Percentiles rank a stretch among this genome's conserved stretches.
These are phyloP conservation scores for Oryzaephilus surinamensis DNA, from an alignment of 1,140 invertebrate species.

Conservation along the genomic window DNA sequence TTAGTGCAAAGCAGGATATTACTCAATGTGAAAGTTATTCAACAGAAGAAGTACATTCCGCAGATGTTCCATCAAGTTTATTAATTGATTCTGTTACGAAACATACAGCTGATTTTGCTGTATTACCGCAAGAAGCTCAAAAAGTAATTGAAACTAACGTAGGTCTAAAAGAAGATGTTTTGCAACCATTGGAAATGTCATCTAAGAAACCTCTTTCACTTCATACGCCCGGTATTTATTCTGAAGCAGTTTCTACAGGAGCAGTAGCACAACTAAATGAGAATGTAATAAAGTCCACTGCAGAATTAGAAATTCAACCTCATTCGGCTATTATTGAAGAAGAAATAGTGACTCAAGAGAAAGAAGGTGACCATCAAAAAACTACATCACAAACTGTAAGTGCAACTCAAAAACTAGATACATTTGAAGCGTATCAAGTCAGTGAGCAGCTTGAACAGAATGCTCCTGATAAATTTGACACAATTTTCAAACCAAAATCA, in stretches of 20 bases:
- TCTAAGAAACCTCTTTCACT: conserved; percentile 26
- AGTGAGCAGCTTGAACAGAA: conserved; percentile 47
- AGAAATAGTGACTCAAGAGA: conserved; percentile 42
- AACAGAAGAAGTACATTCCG: conserved; percentile 2
- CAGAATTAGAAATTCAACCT: conserved; percentile 43
- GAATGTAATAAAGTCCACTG: conserved; percentile 38
- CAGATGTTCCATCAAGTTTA: neutral
- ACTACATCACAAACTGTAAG: conserved; percentile 33
- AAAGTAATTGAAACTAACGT: no score
- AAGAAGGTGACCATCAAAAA: conserved; percentile 39
- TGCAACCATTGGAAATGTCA: conserved; percentile 5
- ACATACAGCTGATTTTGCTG: neutral
- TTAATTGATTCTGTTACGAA: neutral
- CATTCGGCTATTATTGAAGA: conserved; percentile 43
- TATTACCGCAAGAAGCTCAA: conserved; percentile 3
- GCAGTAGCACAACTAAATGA: conserved; percentile 41
- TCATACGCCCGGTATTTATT: conserved; percentile 36
- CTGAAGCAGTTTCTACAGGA: conserved; percentile 42
- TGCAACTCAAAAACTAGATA: conserved; percentile 43
- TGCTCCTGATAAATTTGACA: conserved; percentile 41
- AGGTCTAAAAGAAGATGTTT: conserved; percentile 3
- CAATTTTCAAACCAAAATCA: conserved; percentile 38
- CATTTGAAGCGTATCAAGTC: conserved; percentile 47
- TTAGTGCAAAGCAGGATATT: conserved; percentile 1
- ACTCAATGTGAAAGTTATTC: neutral